A percentile compares a stretch with the other conserved stretches of the same genome.
phyloP scores from a whole-genome alignment of 2,888 invertebrate species.

The Netelia virgata region DNA sequence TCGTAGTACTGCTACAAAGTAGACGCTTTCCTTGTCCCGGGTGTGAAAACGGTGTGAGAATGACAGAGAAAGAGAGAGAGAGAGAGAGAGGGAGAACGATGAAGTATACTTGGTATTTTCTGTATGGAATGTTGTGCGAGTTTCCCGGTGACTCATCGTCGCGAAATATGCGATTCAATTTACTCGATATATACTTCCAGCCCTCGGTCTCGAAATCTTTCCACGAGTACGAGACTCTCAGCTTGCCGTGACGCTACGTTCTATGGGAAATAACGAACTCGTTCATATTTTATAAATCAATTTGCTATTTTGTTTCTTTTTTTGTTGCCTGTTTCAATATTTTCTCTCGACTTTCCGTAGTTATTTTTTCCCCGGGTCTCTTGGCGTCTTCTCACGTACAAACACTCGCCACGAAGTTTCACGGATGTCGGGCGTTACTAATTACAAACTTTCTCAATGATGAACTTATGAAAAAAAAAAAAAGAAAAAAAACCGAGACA shows the following conservation, averaged over 20 bases:
- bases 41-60: background rate
- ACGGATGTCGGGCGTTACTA: slow-evolving; percentile 36
- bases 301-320: slow-evolving; percentile 30
- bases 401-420: slow-evolving; percentile 33
- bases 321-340: background rate
- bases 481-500: slow-evolving; percentile 41
- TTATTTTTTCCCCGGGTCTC: slow-evolving; percentile 11
- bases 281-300: slow-evolving; percentile 55
- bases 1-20: slow-evolving; percentile 14
- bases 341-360: slow-evolving; percentile 24
- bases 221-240: background rate
- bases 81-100: background rate
- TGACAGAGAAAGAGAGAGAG: background rate
- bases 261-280: slow-evolving; percentile 37
- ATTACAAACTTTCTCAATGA: slow-evolving; percentile 64
- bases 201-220: slow-evolving; percentile 20
- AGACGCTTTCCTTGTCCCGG: background rate
- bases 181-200: slow-evolving; percentile 14
- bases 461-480: slow-evolving; percentile 42
- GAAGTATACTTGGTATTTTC: background rate
- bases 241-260: background rate
- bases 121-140: slow-evolving; percentile 13
- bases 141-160: slow-evolving; percentile 31
- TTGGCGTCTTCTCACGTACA: background rate
- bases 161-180: slow-evolving; percentile 44